A percentile compares a stretch with the other conserved stretches of the same genome.
Conservation (phyloP, 1,140 invertebrate genomes). For the Drosophila athabasca region DNA sequence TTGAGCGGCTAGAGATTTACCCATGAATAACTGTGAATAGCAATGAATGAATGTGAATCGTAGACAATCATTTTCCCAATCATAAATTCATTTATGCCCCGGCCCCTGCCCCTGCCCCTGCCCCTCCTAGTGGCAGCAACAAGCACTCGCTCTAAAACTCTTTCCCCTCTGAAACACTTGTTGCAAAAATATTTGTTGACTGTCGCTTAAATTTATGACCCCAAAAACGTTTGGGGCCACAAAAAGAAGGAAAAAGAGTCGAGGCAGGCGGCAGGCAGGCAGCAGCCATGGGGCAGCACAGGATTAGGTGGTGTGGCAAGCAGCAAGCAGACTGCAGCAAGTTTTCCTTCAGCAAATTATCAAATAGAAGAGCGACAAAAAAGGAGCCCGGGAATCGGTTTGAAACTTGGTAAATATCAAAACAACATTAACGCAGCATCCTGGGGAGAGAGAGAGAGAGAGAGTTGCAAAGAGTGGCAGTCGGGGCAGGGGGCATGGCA, state of each 20-base stretch:
- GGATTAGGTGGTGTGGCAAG: slow-evolving; percentile 13
- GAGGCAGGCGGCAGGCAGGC: slow-evolving; percentile 2
- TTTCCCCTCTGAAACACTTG: slow-evolving; percentile 68
- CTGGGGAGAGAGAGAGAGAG: too few species aligned
- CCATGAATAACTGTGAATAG: slow-evolving; percentile 23
- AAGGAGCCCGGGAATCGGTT: slow-evolving; percentile 39
- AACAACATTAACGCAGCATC: slow-evolving; percentile 66
- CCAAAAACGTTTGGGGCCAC: too few species aligned
- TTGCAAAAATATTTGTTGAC: slow-evolving; percentile 83
- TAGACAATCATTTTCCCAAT: slow-evolving; percentile 5
- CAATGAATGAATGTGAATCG: slow-evolving; percentile 22
- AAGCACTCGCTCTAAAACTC: slow-evolving; percentile 20
- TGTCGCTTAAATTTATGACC: slow-evolving; percentile 82
- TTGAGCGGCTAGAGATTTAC: slow-evolving; percentile 25
- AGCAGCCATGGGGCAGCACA: slow-evolving; percentile 20
- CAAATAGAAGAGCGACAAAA: slow-evolving; percentile 35
- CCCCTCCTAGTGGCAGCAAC: background rate
- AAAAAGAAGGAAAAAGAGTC: slow-evolving; percentile 14
- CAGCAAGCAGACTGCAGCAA: slow-evolving; percentile 29
- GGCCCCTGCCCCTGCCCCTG: too few species aligned
- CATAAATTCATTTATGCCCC: slow-evolving; percentile 42
- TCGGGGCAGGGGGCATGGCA: background rate
- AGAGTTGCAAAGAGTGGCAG: background rate
- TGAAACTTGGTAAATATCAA: slow-evolving; percentile 68
- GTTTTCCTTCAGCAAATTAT: slow-evolving; percentile 61